Conservation (phyloP, 1,140 invertebrate species). For the Caenorhabditis tropicalis region DNA sequence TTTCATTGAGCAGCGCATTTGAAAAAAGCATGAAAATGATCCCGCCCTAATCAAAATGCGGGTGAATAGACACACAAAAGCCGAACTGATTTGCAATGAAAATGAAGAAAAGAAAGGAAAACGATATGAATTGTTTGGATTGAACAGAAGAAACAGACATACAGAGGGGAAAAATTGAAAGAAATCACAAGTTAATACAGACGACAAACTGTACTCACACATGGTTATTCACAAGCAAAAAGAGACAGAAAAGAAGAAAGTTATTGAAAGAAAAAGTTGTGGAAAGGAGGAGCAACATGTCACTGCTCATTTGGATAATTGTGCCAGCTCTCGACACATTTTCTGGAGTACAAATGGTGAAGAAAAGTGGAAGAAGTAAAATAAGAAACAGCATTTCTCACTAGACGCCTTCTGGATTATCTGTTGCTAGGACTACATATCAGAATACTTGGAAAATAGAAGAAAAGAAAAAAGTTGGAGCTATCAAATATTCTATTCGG, state of each 20-base stretch:
- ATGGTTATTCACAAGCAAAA: conserved; percentile 9
- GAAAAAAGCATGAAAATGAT: background rate
- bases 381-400: background rate
- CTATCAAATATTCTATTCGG: background rate
- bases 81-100: conserved; percentile 7
- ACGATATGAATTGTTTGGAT: background rate
- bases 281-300: conserved; percentile 23
- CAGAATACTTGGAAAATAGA: background rate
- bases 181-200: background rate
- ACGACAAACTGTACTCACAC: conserved; percentile 21
- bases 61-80: conserved; percentile 16
- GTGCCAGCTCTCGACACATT: background rate
- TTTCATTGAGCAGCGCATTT: background rate
- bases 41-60: conserved; percentile 31
- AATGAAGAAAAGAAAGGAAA: background rate
- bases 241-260: background rate
- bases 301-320: conserved; percentile 37
- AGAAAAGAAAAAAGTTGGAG: background rate
- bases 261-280: background rate
- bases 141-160: background rate
- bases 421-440: conserved; percentile 17
- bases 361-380: background rate
- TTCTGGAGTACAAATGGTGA: background rate
- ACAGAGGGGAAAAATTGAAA: background rate
- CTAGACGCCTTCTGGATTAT: background rate